Conservation (phyloP, 1,140 invertebrate genomes). For the Saccostrea echinata region DNA sequence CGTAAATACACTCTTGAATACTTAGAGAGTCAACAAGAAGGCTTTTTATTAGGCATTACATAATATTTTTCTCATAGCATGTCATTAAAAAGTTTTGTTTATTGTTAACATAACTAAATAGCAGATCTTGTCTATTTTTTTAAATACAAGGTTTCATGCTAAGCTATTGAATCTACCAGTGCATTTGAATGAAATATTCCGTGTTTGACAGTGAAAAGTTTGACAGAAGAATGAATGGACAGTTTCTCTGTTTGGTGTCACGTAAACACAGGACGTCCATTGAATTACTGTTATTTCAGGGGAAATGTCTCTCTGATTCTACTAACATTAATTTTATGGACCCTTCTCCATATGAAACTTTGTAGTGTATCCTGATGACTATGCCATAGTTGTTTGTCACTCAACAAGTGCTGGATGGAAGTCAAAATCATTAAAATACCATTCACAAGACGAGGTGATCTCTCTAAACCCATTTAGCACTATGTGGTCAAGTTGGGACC, state of each 20-base stretch:
- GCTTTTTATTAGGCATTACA: not conserved
- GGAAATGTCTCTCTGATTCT: not conserved
- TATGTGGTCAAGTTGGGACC: not conserved
- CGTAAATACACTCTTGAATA: not conserved
- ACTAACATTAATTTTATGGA: not conserved
- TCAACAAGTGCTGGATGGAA: not conserved
- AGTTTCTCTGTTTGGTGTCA: not conserved
- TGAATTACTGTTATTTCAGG: constrained; percentile 8
- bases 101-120: not conserved
- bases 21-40: not conserved
- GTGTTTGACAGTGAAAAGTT: not conserved
- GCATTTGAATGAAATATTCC: constrained; percentile 16
- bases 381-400: not conserved
- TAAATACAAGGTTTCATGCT: not conserved
- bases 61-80: constrained; percentile 33
- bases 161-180: not conserved
- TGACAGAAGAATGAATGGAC: not conserved
- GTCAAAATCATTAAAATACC: constrained; percentile 26
- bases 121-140: not conserved
- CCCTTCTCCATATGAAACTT: not conserved
- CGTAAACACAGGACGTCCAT: not conserved
- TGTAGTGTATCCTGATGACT: not conserved
- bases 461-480: not conserved
- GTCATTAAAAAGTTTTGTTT: constrained; percentile 30
- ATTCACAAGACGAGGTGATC: not conserved